These are phyloP conservation scores for Druceiella hillmani DNA, from an alignment of 2,888 invertebrate genomes.

Conservation along the genomic window DNA sequence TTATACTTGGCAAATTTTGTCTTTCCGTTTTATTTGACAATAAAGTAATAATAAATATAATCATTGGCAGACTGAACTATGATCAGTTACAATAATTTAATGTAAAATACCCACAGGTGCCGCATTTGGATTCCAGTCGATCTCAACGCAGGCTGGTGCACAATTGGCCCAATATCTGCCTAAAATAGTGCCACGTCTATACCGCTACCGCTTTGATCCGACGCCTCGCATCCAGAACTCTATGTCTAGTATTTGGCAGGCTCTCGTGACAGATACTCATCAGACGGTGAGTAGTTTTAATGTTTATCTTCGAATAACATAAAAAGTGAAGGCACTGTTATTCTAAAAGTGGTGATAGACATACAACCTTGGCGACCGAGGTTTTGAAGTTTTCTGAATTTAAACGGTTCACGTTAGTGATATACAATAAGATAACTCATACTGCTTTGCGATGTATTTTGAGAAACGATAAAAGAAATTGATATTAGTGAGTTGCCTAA, in stretches of 20 bases:
- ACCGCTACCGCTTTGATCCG: conserved; percentile 88
- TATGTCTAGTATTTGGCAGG: conserved; percentile 92
- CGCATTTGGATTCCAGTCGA: conserved; percentile 86
- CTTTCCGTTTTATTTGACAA: conserved; percentile 3
- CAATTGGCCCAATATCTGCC: conserved; percentile 78
- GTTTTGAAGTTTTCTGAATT: too few relatives aligned
- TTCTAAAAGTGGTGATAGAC: too few relatives aligned
- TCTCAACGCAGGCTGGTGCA: conserved; percentile 77
- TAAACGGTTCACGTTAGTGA: too few relatives aligned
- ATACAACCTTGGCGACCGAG: too few relatives aligned
- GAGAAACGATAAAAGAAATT: too few relatives aligned
- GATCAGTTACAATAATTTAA: conserved; percentile 1
- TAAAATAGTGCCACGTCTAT: conserved; percentile 82
- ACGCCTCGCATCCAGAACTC: conserved; percentile 87
- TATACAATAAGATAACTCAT: too few relatives aligned
- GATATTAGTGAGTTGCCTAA: too few relatives aligned
- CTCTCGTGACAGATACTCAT: conserved; percentile 78
- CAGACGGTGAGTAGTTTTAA: conserved; percentile 59
- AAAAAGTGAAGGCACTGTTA: too few relatives aligned
- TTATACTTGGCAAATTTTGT: too few relatives aligned
- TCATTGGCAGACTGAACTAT: too few relatives aligned
- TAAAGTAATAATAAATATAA: too few relatives aligned
- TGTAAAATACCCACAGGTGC: conserved; percentile 55
- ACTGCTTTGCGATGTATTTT: too few relatives aligned
- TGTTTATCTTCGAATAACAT: not conserved